Evolutionary conservation across 1,140 invertebrate genomes (phyloP), one percentile per base, ranked within the genome.

Genomic region (Drosophila busckii): DNA sequence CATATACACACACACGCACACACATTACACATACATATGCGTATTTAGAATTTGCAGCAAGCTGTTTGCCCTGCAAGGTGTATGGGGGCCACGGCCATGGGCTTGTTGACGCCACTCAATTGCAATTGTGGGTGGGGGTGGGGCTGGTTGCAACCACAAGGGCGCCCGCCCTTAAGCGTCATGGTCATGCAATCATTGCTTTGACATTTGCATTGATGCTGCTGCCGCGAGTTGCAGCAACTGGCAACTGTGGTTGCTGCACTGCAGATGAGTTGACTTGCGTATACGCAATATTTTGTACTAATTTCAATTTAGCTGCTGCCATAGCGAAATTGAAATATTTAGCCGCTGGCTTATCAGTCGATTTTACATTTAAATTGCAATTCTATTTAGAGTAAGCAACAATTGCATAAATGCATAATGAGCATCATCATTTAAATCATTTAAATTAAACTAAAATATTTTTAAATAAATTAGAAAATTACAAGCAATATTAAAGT

Each of bases 1-100:
- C 44, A 26, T 20, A 44, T 19, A 41, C n/a, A 13, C 19, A 55
- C 19, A 42, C 8, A 42, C 19, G 31, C 29, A 42, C 97, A 49
- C 25, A 96, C 15, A 22, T 8, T 12, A 44, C 15, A 9, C 19
- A 49, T 22, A 29, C 20, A 42, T n/a, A 35, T 31, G 13, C 13
- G 32, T 29, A 40, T 23, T 23, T 25, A 15, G 9, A n/a, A n/a
- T n/a, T n/a, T n/a, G n/a, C n/a, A n/a, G n/a, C n/a, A n/a, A 40
- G 20, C 20, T 23, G 20, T 25, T 2, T 25, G 4, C 13, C 13
- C 1, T n/a, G 42, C 13, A 44, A 61, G 58, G 45, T 58, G 53
- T 69, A 44, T 62, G 28, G 31, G 32, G 19, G 19, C 59, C 48
- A 42, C 34, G 44, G 32, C 25, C 22, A 13, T 7, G 37, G 46